Base-by-base conservation (phyloP, 2,888 invertebrate genomes). In the Drosophila phalerata region DNA sequence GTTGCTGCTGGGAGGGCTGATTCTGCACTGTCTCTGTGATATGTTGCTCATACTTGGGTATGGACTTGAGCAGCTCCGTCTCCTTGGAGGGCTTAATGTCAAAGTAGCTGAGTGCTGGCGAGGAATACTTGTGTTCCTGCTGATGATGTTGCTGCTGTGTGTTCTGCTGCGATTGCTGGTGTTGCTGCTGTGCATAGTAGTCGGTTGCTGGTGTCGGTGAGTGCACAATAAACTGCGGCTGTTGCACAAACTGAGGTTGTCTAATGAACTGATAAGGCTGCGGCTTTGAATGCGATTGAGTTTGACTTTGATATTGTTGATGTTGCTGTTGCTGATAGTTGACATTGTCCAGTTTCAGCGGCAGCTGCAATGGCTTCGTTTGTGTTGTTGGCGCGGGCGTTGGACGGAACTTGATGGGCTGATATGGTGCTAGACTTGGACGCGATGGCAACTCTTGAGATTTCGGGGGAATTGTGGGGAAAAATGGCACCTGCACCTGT, bases 1-100 rank as follows among this genome's bases (percentile, higher is more conserved):
- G 65, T 19, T 68, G 67, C 10, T 66, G 63, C 22, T 42, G 70
- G 52, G 55, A 34, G 25, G 40, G 19, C 88, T 79, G 83, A 71
- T 85, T 89, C 57, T 80, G 88, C 0, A 91, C 72, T 0, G 92
- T 92, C 60, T 95, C 93, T 13, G 95, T 94, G 72, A 95, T 94
- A 81, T 97, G 97, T 80, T 97, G 96, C 92, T 97, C 97, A 77
- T 94, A 95, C 93, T 96, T 96, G 6, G 97, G 95, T 65, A 97
- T 94, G 17, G 97, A 95, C 61, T 95, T 95, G 19, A 96, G 94
- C 42, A 97, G 93, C 92, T 97, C 96, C 0, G 96, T 96, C 38
- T 92, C 92, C 71, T 90, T 92, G 6, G 95, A 95, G 1, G 95
- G 95, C 13, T 90, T 89, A 0, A 90, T 85, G 52, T 91, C 90